Percentiles rank a stretch among this genome's conserved stretches.
Conservation (phyloP, 2,888 invertebrate species). For the Cristatella mucedo region DNA sequence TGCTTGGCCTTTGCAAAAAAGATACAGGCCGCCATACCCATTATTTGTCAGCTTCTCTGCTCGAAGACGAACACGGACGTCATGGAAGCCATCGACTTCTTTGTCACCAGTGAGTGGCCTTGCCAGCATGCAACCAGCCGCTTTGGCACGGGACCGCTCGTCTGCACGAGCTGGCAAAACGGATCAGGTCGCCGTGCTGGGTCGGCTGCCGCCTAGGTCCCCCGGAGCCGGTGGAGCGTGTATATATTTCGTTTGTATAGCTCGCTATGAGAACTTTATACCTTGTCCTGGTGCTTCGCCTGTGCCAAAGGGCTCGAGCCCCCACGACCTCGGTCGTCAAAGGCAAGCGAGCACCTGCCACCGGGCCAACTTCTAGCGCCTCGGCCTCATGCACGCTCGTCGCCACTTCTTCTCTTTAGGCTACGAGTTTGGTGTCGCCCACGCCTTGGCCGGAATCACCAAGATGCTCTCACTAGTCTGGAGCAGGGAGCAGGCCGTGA, state of each 20-base stretch:
- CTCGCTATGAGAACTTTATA: no score
- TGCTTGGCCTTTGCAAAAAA: constrained; percentile 42
- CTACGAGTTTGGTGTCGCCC: constrained; percentile 35
- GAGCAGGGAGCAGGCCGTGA: constrained; percentile 56
- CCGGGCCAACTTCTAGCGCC: no score
- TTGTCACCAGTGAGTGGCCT: constrained; percentile 46
- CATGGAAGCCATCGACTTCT: constrained; percentile 71
- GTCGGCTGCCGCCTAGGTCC: constrained; percentile 40
- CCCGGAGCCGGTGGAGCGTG: constrained; percentile 60
- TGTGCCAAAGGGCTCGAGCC: no score
- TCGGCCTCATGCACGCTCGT: no score
- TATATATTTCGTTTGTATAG: no score
- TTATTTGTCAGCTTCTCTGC: constrained; percentile 54
- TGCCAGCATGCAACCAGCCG: no score
- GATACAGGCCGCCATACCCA: constrained; percentile 45
- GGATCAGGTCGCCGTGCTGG: neutral
- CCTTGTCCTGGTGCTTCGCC: no score
- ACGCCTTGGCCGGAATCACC: constrained; percentile 49
- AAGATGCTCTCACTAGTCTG: constrained; percentile 63
- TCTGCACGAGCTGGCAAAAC: neutral
- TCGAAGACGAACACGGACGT: constrained; percentile 54
- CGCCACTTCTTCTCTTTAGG: no score
- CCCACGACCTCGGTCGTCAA: no score
- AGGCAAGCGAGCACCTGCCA: no score
- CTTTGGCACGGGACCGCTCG: no score